These are phyloP conservation scores for Noctua fimbriata DNA, from an alignment of 2,888 invertebrate genomes.

Conservation along the genomic window DNA sequence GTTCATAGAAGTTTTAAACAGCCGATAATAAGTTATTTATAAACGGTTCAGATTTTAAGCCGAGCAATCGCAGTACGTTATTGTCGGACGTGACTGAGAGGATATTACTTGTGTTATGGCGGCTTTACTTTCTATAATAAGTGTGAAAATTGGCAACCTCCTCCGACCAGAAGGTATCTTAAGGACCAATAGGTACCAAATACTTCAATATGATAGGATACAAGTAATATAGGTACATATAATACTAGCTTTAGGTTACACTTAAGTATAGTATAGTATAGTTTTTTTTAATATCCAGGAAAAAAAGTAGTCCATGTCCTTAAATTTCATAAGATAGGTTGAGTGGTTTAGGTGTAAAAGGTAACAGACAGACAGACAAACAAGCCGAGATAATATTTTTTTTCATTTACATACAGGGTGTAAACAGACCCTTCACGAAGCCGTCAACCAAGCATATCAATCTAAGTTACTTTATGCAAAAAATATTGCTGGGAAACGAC, in stretches of 20 bases:
- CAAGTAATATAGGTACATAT: not conserved
- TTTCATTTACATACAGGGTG: no score
- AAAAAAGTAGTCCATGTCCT: not conserved
- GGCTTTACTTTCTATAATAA: constrained; percentile 31
- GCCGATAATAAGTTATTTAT: constrained; percentile 54
- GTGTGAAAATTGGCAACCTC: constrained; percentile 17
- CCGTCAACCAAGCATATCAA: no score
- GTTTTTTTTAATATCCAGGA: not conserved
- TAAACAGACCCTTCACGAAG: no score
- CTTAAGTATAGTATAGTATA: not conserved
- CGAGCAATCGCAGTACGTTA: constrained; percentile 52
- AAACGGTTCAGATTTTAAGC: constrained; percentile 49
- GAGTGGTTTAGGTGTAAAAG: not conserved
- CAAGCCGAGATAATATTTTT: not conserved
- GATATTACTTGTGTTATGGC: constrained; percentile 48
- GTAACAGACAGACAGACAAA: not conserved
- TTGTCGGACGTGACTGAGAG: constrained; percentile 49
- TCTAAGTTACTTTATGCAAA: no score
- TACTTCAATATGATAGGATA: not conserved
- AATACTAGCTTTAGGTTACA: no score
- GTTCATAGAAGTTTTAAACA: constrained; percentile 3
- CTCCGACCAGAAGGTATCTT: not conserved
- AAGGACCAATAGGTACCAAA: not conserved
- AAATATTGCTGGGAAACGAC: no score
- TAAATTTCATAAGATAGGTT: not conserved